A percentile compares a stretch with the other conserved stretches of the same genome.
Conservation (phyloP, 1,140 invertebrate genomes). For the Leptestheria dahalacensis region DNA sequence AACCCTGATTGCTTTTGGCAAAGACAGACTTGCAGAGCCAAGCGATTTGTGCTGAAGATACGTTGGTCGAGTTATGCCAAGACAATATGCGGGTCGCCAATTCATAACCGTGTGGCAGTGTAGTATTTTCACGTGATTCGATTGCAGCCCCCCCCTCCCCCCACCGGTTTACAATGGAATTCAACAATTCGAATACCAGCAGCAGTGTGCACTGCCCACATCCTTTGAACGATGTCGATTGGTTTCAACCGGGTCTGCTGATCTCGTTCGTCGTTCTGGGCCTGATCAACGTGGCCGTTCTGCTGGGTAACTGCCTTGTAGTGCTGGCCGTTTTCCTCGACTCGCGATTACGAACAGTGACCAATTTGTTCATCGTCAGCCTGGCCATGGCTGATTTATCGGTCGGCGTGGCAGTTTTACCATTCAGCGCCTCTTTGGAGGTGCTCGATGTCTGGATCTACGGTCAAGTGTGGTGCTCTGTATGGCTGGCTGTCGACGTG, state of each 20-base stretch:
- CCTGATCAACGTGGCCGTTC: conserved; percentile 68
- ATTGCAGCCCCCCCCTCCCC: too few relatives aligned
- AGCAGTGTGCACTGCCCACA: not conserved
- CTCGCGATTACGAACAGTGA: conserved; percentile 74
- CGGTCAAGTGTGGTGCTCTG: conserved; percentile 75
- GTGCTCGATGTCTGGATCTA: conserved; percentile 81
- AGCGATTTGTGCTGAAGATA: too few relatives aligned
- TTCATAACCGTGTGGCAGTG: too few relatives aligned
- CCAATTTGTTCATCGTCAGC: conserved; percentile 88
- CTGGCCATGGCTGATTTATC: conserved; percentile 81
- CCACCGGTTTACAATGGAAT: too few relatives aligned
- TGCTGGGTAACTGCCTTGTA: conserved; percentile 76
- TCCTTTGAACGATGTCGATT: not conserved
- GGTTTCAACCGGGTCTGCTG: not conserved
- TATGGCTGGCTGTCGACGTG: conserved; percentile 87
- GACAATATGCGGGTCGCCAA: too few relatives aligned
- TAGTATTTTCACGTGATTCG: too few relatives aligned
- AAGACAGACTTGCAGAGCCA: too few relatives aligned
- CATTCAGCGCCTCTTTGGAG: conserved; percentile 77
- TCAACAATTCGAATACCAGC: not conserved
- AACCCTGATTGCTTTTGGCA: too few relatives aligned
- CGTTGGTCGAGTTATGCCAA: too few relatives aligned
- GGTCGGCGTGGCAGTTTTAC: conserved; percentile 73
- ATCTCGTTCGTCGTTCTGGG: conserved; percentile 56
- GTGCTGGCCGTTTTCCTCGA: conserved; percentile 78